Evolutionary conservation across 1,140 invertebrate genomes (phyloP).

Genomic region (Hestina assimilis): DNA sequence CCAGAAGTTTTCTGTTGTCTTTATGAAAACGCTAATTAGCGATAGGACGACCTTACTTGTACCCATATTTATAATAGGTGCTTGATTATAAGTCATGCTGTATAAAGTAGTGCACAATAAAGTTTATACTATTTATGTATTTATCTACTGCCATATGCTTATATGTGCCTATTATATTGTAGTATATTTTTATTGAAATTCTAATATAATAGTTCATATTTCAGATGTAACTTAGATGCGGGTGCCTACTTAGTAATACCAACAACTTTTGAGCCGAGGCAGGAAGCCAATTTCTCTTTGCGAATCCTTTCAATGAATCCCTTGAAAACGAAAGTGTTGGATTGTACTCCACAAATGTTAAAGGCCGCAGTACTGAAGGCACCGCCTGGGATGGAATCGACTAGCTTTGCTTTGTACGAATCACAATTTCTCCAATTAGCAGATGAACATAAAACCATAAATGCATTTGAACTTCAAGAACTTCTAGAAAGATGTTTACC

Average conservation of each 20-base stretch:
- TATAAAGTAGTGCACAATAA: too few relatives aligned
- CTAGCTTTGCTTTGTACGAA: constrained; percentile 91
- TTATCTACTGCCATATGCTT: too few relatives aligned
- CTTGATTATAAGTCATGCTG: too few relatives aligned
- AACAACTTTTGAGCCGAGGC: constrained; percentile 94
- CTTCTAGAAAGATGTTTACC: constrained; percentile 93
- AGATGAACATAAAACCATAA: constrained; percentile 92
- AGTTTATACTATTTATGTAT: too few relatives aligned
- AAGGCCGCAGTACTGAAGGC: constrained; percentile 88
- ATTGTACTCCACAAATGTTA: constrained; percentile 85
- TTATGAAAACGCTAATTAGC: too few relatives aligned
- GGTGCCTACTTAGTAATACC: constrained; percentile 92
- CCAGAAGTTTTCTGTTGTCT: too few relatives aligned
- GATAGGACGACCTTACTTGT: too few relatives aligned
- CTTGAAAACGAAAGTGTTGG: constrained; percentile 89
- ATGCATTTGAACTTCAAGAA: constrained; percentile 95
- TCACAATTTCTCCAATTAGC: constrained; percentile 93
- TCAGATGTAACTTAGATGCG: constrained; percentile 87
- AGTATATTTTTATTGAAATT: too few relatives aligned
- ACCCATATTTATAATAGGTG: too few relatives aligned
- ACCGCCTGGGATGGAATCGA: constrained; percentile 81
- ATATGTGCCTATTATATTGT: too few relatives aligned
- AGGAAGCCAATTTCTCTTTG: constrained; percentile 92
- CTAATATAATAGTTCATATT: constrained; percentile 19
- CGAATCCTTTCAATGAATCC: constrained; percentile 90